Conservation (phyloP, 2,797 vertebrate genomes). For the Malacoraja senta region DNA sequence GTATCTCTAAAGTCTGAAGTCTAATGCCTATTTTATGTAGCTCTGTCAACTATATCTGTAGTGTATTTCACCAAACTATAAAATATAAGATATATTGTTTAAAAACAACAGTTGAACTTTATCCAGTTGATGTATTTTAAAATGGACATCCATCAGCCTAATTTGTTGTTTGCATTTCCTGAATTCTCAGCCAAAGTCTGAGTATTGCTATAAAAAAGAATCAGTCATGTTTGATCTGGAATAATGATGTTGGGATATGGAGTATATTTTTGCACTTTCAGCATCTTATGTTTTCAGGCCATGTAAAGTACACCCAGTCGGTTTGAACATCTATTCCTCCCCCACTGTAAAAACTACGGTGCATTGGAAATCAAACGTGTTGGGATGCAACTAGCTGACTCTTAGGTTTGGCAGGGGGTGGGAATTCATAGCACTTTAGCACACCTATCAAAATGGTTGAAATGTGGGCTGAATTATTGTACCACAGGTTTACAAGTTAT, state of each 20-base stretch:
- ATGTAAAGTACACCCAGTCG: no score
- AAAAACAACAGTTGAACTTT: not conserved
- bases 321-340: not conserved
- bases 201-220: not conserved
- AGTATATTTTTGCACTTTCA: not conserved
- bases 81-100: not conserved
- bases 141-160: not conserved
- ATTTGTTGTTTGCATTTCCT: not conserved
- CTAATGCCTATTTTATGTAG: not conserved
- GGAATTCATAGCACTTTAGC: not conserved
- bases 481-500: no score
- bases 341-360: not conserved
- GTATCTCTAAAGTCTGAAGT: no score
- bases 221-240: not conserved
- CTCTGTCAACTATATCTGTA: not conserved
- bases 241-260: not conserved
- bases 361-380: not conserved
- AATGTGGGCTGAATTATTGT: not conserved
- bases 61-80: not conserved
- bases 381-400: not conserved
- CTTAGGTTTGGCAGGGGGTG: not conserved
- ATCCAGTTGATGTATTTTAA: not conserved
- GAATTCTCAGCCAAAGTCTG: not conserved
- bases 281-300: not conserved
- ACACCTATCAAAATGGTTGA: not conserved